Evolutionary conservation across 2,888 invertebrate species (phyloP).

Genomic region (Erebia epiphron): DNA sequence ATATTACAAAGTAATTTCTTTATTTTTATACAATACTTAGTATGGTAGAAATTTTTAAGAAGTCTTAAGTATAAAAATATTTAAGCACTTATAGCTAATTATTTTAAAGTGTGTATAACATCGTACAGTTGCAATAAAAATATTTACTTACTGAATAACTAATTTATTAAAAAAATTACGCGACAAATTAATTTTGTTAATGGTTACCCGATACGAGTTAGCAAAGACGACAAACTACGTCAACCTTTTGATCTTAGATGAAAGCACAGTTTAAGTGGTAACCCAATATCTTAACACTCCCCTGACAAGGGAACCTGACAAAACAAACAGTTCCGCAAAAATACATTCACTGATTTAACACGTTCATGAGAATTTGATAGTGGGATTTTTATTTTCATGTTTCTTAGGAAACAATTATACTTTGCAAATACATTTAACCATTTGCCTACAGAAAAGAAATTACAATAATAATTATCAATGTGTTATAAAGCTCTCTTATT

Average conservation of each 20-base stretch:
- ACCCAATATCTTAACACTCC: slow-evolving; percentile 65
- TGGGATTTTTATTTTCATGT: neutral
- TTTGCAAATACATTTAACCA: too few relatives aligned
- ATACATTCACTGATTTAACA: slow-evolving; percentile 32
- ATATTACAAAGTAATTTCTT: neutral
- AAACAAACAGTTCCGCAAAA: slow-evolving; percentile 71
- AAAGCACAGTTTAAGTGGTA: slow-evolving; percentile 57
- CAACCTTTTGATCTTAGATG: slow-evolving; percentile 42
- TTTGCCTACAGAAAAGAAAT: too few relatives aligned
- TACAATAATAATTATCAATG: too few relatives aligned
- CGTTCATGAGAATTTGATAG: slow-evolving; percentile 11
- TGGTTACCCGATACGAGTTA: slow-evolving; percentile 39
- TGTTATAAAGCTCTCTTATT: neutral
- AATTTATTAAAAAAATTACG: neutral
- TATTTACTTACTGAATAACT: neutral
- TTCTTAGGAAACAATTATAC: neutral
- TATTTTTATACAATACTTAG: neutral
- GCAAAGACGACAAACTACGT: slow-evolving; percentile 36
- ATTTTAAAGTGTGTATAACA: slow-evolving; percentile 14
- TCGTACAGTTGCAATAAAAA: neutral
- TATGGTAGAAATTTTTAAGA: neutral
- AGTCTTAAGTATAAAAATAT: neutral
- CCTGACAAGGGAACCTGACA: slow-evolving; percentile 67
- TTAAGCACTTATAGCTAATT: neutral
- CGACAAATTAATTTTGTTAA: slow-evolving; percentile 25